A percentile compares a stretch with the other conserved stretches of the same genome.
phyloP scores from a whole-genome alignment of 2,888 invertebrate species.

The Masnerella sp. region DNA sequence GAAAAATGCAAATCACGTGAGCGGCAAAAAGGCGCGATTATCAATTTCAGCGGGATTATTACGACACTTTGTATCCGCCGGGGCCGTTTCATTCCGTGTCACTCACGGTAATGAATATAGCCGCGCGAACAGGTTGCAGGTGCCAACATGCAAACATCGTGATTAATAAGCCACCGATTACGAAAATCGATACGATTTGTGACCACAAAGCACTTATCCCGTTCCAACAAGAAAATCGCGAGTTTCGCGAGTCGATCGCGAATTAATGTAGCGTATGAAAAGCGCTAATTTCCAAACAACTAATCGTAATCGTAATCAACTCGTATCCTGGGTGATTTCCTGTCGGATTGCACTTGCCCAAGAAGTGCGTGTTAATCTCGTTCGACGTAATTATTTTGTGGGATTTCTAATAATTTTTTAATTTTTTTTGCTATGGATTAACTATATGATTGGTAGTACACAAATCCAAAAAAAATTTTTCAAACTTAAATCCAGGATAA shows the following conservation, averaged over 20 bases:
- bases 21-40: slow-evolving; percentile 12
- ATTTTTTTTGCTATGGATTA: too few species aligned
- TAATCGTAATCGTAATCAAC: slow-evolving; percentile 28
- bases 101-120: slow-evolving; percentile 45
- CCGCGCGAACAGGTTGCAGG: slow-evolving; percentile 52
- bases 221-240: slow-evolving; percentile 36
- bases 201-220: slow-evolving; percentile 9
- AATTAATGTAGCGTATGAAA: slow-evolving; percentile 26
- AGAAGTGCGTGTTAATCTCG: too few species aligned
- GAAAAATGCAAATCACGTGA: slow-evolving; percentile 32
- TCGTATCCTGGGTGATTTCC: slow-evolving; percentile 12
- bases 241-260: slow-evolving; percentile 27
- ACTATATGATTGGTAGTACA: too few species aligned
- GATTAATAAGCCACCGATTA: slow-evolving; percentile 44
- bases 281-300: slow-evolving; percentile 25
- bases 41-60: slow-evolving; percentile 31
- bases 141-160: slow-evolving; percentile 46
- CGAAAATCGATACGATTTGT: slow-evolving; percentile 43
- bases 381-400: too few species aligned
- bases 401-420: too few species aligned
- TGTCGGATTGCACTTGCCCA: slow-evolving; percentile 2
- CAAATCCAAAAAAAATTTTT: too few species aligned
- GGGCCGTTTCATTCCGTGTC: slow-evolving; percentile 40
- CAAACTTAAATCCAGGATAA: too few species aligned
- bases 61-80: slow-evolving; percentile 22